A percentile compares a stretch with the other conserved stretches of the same genome.
Evolutionary conservation across 2,797 vertebrate species (phyloP).

Genomic region (Urosaurus nigricauda): DNA sequence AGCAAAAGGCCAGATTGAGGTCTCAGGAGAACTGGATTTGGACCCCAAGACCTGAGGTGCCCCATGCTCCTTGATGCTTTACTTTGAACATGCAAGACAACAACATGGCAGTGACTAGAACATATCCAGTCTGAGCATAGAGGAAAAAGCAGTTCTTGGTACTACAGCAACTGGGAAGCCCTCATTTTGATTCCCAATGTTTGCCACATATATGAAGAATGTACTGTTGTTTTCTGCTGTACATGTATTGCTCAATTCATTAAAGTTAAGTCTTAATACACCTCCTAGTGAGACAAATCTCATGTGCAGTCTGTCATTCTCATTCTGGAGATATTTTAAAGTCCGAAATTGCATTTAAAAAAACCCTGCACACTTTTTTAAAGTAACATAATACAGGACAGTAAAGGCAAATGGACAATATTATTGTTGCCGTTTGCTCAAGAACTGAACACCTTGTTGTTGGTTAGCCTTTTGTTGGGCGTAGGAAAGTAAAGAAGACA

Average conservation of each 20-base stretch:
- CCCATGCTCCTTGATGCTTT: not conserved
- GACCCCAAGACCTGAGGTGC: too few species aligned
- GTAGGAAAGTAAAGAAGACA: slow-evolving; percentile 30
- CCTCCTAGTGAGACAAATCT: not conserved
- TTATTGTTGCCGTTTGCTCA: slow-evolving; percentile 26
- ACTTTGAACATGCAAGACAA: not conserved
- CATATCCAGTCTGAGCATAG: not conserved
- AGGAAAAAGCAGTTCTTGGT: not conserved
- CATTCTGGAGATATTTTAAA: not conserved
- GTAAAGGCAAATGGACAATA: slow-evolving; percentile 25
- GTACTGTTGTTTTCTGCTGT: not conserved
- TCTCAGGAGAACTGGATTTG: too few species aligned
- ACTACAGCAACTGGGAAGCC: not conserved
- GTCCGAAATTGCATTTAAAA: not conserved
- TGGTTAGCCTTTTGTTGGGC: slow-evolving; percentile 8
- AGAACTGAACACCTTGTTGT: not conserved
- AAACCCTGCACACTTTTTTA: slow-evolving; percentile 2
- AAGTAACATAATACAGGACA: slow-evolving; percentile 15
- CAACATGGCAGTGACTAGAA: not conserved
- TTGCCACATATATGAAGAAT: not conserved
- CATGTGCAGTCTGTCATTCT: not conserved
- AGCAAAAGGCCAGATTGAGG: too few species aligned
- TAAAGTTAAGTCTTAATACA: not conserved
- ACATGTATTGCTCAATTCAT: not conserved
- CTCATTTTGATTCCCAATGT: not conserved